Evolutionary conservation across 2,888 invertebrate species (phyloP), one percentile per base, ranked within the genome.

Genomic region (Thereva unica): DNA sequence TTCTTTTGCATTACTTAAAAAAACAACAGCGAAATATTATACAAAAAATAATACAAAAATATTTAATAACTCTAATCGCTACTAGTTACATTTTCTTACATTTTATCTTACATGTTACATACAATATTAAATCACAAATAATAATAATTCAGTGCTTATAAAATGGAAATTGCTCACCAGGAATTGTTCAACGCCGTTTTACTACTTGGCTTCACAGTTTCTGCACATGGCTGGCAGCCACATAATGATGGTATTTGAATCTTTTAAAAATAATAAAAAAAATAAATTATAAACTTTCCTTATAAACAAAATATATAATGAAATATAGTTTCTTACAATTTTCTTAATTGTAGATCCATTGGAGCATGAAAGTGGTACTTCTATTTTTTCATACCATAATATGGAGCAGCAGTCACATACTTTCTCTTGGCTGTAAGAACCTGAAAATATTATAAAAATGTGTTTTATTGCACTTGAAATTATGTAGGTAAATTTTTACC

Each of bases 391-490:
- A 66, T 75, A 78, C 70, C 73, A 71, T 49, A 76, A 73, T 38
- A 84, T 83, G 50, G 78, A 79, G 75, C 86, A 89, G 73, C 89
- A 89, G 67, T 84, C 82, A 77, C 89, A 86, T 67, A 77, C 75
- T 1, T 82, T 77, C 71, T 86, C 86, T 76, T 89, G 87, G 57
- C 77, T 74, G 54, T 84, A 85, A 0, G 83, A 84, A 71, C 79
- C 86, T 85, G 76, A 5, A 77, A 76, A 66, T 50, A 47, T 12
- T 59, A 37, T 50, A 59, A 65, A 49, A 64, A 63, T 63, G 23
- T 12, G 35, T 41, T 45, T 5, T 38, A 10, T 23, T 35, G 35
- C 5, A 9, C 9, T 5, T n/a, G 1, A 3, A 41, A 50, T 7
- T 40, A 12, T 6, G 8, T 49, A 40, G 45, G 23, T 10, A 47